Conservation (phyloP, 2,797 vertebrate species). For the Enteromius argenteus region DNA sequence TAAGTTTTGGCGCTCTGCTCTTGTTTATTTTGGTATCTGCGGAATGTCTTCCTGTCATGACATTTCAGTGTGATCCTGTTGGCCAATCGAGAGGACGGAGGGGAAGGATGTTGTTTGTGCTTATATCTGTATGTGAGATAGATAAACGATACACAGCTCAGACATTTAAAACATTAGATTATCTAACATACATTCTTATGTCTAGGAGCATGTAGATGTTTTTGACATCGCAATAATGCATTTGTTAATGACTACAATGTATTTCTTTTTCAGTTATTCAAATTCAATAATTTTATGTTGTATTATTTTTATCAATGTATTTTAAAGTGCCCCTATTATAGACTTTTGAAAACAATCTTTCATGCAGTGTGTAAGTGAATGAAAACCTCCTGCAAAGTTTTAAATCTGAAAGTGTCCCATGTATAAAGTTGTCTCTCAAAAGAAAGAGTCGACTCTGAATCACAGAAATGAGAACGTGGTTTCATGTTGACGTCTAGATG, state of each 20-base stretch:
- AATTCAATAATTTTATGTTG: too few relatives aligned
- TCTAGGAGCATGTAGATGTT: neutral
- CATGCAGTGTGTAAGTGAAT: too few relatives aligned
- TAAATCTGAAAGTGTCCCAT: too few relatives aligned
- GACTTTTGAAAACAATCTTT: too few relatives aligned
- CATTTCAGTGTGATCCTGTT: constrained; percentile 32
- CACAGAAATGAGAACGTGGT: too few relatives aligned
- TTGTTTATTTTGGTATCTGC: constrained; percentile 56
- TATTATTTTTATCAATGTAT: neutral
- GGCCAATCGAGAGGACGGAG: constrained; percentile 48
- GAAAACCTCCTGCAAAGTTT: too few relatives aligned
- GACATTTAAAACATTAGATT: constrained; percentile 17
- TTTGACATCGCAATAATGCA: neutral
- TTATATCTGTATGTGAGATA: constrained; percentile 42
- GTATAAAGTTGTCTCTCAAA: too few relatives aligned
- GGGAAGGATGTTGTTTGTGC: constrained; percentile 58
- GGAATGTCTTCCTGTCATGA: constrained; percentile 55
- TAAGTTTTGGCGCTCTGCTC: constrained; percentile 45
- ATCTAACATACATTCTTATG: constrained; percentile 21
- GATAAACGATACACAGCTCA: constrained; percentile 25
- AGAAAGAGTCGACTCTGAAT: too few relatives aligned
- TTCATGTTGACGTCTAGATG: too few relatives aligned
- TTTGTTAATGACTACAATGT: neutral
- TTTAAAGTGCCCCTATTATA: neutral
- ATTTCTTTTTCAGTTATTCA: neutral